phyloP scores from a whole-genome alignment of 2,113 vertebrate species.

The Poicephalus gulielmi region DNA sequence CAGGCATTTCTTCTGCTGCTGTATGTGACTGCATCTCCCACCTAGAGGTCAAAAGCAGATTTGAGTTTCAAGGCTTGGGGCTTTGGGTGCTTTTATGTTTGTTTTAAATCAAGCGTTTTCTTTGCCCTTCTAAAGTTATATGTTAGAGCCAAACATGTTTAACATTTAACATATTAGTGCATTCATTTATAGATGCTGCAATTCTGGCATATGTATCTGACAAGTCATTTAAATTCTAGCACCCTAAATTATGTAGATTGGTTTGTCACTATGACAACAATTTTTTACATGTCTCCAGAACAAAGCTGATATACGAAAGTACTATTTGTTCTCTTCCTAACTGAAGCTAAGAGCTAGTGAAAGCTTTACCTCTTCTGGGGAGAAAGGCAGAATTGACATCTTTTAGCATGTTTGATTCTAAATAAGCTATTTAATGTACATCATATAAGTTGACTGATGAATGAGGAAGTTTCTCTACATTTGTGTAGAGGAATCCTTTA shows the following conservation, averaged over 20 bases:
- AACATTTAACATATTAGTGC: slow-evolving; percentile 28
- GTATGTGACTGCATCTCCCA: slow-evolving; percentile 68
- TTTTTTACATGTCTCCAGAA: slow-evolving; percentile 26
- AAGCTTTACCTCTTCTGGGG: slow-evolving; percentile 1
- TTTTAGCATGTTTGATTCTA: not conserved
- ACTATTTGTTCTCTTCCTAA: not conserved
- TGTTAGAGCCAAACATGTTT: not conserved
- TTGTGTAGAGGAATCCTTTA: not conserved
- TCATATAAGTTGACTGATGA: not conserved
- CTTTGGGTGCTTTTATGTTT: not conserved
- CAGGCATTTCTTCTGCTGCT: slow-evolving; percentile 78
- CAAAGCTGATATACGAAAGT: not conserved
- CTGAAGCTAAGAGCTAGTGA: not conserved
- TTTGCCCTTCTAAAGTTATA: slow-evolving; percentile 27
- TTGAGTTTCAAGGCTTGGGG: not conserved
- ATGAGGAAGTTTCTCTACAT: not conserved
- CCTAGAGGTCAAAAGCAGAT: slow-evolving; percentile 74
- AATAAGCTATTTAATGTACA: not conserved
- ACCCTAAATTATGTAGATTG: slow-evolving; percentile 48
- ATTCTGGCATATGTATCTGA: slow-evolving; percentile 34
- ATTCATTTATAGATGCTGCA: slow-evolving; percentile 22
- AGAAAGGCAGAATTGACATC: not conserved
- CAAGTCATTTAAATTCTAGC: slow-evolving; percentile 55
- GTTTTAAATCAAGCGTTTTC: slow-evolving; percentile 57
- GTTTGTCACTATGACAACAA: slow-evolving; percentile 54